These are phyloP conservation scores for Pachypanchax playfairii DNA, from an alignment of 2,113 vertebrate genomes.

Conservation along the genomic window DNA sequence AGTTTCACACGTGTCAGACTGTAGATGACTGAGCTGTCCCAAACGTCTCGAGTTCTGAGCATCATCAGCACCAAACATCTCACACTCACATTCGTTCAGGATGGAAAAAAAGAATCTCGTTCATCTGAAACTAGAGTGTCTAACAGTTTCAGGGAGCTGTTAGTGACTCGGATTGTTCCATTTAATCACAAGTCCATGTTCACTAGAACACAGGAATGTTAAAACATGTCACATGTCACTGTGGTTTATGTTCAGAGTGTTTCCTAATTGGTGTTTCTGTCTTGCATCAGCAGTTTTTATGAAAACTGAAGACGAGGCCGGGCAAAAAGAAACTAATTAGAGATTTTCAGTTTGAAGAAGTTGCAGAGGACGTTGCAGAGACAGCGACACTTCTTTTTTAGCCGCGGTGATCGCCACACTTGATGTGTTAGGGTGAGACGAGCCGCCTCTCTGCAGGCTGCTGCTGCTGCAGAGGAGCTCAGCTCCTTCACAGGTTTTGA, in stretches of 20 bases:
- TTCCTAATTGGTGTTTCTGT: not conserved
- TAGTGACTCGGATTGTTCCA: not conserved
- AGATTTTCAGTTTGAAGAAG: slow-evolving; percentile 33
- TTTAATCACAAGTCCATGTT: too few species aligned
- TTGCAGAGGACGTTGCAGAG: not conserved
- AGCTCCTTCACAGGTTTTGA: slow-evolving; percentile 21
- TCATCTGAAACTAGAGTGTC: not conserved
- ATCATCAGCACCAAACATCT: too few species aligned
- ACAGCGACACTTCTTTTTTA: not conserved
- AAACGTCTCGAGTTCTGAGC: too few species aligned
- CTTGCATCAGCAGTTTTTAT: not conserved
- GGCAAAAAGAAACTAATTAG: slow-evolving; percentile 11
- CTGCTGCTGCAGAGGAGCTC: slow-evolving; percentile 30
- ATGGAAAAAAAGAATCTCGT: too few species aligned
- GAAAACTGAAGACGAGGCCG: not conserved
- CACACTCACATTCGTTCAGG: too few species aligned
- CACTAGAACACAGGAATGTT: not conserved
- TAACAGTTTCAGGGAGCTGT: not conserved
- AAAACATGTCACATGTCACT: not conserved
- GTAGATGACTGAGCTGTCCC: too few species aligned
- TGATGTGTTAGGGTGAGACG: slow-evolving; percentile 26
- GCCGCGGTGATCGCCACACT: not conserved
- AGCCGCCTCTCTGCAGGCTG: slow-evolving; percentile 10
- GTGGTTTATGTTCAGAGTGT: not conserved
- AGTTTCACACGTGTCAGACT: too few species aligned